A percentile compares a stretch with the other conserved stretches of the same genome.
Evolutionary conservation across 2,797 vertebrate genomes (phyloP).

Genomic region (Amniataba percoides): DNA sequence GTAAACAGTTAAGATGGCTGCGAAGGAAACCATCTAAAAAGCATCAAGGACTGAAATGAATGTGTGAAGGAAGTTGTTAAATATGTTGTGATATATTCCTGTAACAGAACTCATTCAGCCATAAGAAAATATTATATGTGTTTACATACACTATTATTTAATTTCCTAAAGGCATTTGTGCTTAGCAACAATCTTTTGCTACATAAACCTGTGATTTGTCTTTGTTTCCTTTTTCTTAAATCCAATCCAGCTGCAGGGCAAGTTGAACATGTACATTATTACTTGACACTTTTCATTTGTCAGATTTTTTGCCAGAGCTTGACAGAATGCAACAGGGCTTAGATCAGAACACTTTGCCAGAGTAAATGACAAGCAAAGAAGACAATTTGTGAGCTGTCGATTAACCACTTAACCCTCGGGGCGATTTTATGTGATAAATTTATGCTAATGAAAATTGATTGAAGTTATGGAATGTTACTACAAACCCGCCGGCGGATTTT

Average conservation of each 20-base stretch:
- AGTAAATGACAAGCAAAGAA: conserved; percentile 16
- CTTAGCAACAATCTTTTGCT: conserved; percentile 13
- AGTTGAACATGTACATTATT: conserved; percentile 25
- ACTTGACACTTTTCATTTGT: conserved; percentile 26
- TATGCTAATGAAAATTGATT: too few species aligned
- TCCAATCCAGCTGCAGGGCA: conserved; percentile 25
- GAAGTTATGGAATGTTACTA: too few species aligned
- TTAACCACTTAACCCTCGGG: too few species aligned
- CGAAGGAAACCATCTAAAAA: conserved; percentile 22
- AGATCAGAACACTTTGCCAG: conserved; percentile 31
- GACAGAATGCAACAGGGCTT: background rate
- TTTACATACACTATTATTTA: background rate
- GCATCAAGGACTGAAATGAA: conserved; percentile 16
- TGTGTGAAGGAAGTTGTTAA: conserved; percentile 21
- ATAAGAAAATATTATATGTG: conserved; percentile 13
- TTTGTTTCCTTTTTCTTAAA: conserved; percentile 33
- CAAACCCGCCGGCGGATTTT: too few species aligned
- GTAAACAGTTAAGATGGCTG: conserved; percentile 39
- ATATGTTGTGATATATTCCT: conserved; percentile 24
- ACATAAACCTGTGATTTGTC: conserved; percentile 16
- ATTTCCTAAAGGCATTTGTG: conserved; percentile 11
- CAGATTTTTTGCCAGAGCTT: conserved; percentile 6
- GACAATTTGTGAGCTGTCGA: conserved; percentile 19
- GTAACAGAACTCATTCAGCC: conserved; percentile 35
- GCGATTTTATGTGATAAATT: too few species aligned